Evolutionary conservation across 2,797 vertebrate species (phyloP), one percentile per base, ranked within the genome.

Genomic region (Geotria australis): DNA sequence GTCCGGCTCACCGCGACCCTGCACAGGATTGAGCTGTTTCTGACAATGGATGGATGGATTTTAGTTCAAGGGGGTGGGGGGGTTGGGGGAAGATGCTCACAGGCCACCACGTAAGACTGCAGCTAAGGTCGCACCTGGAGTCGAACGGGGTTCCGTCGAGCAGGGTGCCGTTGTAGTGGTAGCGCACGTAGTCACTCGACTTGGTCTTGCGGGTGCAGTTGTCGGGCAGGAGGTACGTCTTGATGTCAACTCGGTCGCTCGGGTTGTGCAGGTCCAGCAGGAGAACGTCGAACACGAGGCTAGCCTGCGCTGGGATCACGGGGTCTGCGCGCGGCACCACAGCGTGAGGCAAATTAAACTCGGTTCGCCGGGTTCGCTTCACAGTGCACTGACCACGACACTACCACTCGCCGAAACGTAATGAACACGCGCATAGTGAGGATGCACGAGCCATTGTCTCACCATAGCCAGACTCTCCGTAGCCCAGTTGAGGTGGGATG

Each of bases 201-300:
- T 73, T 72, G 47, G 73, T 79, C 64, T 73, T 79, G 59, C 91
- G 74, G 6, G 68, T 66, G 56, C 91, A 98, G 48, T 72, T 63
- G 51, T 77, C 73, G 0, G 89, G 84, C 3, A 82, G 63, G 0
- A 69, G 47, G 63, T 78, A 74, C 46, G 77, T 76, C 63, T 80
- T 80, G 38, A 96, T 64, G 24, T 68, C 15, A 63, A 98, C 73
- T 11, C 77, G 68, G 6, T 98, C 91, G 66, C 80, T 89, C 60
- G 91, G 83, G 67, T 98, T 98, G 68, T 98, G 91, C 57, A 98
- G 80, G 64, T 98, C 91, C 62, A 98, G 60, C 9, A 98, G 71
- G 0, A 76, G 68, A 10, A 98, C 83, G 13, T 94, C 83, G 61
- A 98, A 98, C 47, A 94, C 79, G 47, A 98, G 73, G 24, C 85